These are phyloP conservation scores for Ferrisia virgata DNA, from an alignment of 2,888 invertebrate genomes.

Conservation along the genomic window DNA sequence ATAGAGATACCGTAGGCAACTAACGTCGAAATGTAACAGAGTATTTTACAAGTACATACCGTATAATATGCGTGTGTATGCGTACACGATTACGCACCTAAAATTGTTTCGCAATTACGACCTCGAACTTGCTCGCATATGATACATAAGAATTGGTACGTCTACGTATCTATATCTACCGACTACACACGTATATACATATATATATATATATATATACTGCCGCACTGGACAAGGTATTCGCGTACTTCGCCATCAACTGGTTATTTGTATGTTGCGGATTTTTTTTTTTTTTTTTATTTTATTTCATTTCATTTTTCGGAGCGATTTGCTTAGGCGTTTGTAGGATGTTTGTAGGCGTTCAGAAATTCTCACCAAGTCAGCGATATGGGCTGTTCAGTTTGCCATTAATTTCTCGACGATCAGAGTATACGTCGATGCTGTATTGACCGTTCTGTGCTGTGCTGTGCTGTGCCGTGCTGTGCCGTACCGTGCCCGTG, in stretches of 20 bases:
- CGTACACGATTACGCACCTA: not conserved
- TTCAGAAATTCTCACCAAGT: not conserved
- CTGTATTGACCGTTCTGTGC: not conserved
- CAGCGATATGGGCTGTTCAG: not conserved
- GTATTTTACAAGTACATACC: not conserved
- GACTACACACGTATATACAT: not conserved
- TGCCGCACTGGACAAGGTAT: not conserved
- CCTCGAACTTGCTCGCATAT: conserved; percentile 41
- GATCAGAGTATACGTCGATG: not conserved
- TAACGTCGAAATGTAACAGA: too few species aligned
- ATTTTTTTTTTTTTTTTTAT: not conserved
- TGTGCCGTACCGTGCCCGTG: not conserved
- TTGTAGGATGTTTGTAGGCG: conserved; percentile 37
- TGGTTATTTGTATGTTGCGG: conserved; percentile 24
- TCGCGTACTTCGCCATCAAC: not conserved
- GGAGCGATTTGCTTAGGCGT: conserved; percentile 38
- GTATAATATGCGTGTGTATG: not conserved
- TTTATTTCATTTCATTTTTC: not conserved
- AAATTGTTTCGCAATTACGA: not conserved
- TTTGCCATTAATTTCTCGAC: not conserved
- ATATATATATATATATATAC: not conserved
- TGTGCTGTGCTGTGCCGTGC: not conserved
- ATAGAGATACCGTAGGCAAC: too few species aligned
- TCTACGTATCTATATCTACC: not conserved
- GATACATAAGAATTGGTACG: too few species aligned